These are phyloP conservation scores for Eurois occulta DNA, from an alignment of 2,888 invertebrate genomes.

Conservation along the genomic window DNA sequence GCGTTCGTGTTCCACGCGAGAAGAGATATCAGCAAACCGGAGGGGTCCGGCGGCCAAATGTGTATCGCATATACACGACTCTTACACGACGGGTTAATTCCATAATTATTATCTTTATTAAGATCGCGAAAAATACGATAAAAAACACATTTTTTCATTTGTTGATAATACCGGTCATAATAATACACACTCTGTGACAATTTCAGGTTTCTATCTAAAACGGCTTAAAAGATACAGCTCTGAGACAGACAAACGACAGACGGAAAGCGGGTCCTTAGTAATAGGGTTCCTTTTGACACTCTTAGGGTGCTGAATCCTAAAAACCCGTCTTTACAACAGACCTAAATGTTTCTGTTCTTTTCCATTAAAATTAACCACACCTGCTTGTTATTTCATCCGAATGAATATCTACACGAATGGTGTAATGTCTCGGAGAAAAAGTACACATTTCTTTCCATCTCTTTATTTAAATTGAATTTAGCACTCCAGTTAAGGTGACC, in stretches of 20 bases:
- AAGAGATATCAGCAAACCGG: too few species aligned
- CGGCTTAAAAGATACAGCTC: neutral
- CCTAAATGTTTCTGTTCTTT: neutral
- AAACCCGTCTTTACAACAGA: neutral
- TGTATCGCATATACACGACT: too few species aligned
- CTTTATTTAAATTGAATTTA: constrained; percentile 34
- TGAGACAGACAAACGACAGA: neutral
- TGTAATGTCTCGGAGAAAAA: constrained; percentile 33
- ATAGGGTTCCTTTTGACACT: neutral
- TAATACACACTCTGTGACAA: neutral
- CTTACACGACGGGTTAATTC: too few species aligned
- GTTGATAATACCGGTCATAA: too few species aligned
- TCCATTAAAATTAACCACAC: constrained; percentile 2
- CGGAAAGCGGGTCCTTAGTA: neutral
- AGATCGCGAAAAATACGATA: too few species aligned
- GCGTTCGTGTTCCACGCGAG: too few species aligned
- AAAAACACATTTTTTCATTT: too few species aligned
- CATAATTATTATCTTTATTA: too few species aligned
- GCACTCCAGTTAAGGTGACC: constrained; percentile 24
- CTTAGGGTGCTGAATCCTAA: neutral
- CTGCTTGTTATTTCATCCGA: constrained; percentile 39
- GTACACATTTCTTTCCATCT: constrained; percentile 9
- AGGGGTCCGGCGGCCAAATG: too few species aligned
- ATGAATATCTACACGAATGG: constrained; percentile 17
- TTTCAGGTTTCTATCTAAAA: neutral